A percentile compares a stretch with the other conserved stretches of the same genome.
Evolutionary conservation across 2,888 invertebrate genomes (phyloP).

Genomic region (Polia nebulosa): DNA sequence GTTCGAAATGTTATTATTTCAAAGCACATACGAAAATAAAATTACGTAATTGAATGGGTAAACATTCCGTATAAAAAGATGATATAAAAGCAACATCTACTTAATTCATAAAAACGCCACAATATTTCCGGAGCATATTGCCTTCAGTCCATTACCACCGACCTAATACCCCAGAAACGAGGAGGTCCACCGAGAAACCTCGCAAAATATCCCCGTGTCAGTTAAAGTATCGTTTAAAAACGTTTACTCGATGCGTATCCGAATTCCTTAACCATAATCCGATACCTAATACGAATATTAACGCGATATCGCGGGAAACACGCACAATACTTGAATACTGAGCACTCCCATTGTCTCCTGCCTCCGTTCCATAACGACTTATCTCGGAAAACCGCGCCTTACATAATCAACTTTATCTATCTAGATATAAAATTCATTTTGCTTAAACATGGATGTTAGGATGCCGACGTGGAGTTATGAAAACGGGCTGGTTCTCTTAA

Average conservation of each 20-base stretch:
- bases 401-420: constrained; percentile 68
- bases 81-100: constrained; percentile 19
- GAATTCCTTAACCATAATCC: constrained; percentile 74
- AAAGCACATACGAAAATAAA: constrained; percentile 12
- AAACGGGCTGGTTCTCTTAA: constrained; percentile 67
- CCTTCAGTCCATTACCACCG: constrained; percentile 46
- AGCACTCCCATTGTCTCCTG: constrained; percentile 76
- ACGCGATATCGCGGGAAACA: constrained; percentile 83
- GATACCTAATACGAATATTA: constrained; percentile 81
- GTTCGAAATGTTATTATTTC: constrained; percentile 2
- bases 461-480: constrained; percentile 75
- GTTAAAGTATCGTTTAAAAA: constrained; percentile 68
- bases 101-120: constrained; percentile 46
- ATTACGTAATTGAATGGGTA: constrained; percentile 36
- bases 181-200: constrained; percentile 19
- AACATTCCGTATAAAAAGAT: constrained; percentile 21
- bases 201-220: constrained; percentile 48
- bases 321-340: constrained; percentile 80
- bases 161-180: constrained; percentile 49
- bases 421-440: constrained; percentile 68
- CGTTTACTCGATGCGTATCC: constrained; percentile 67
- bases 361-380: constrained; percentile 56
- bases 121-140: constrained; percentile 46
- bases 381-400: constrained; percentile 49
- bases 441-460: constrained; percentile 44